Evolutionary conservation across 2,888 invertebrate species (phyloP).

Genomic region (Trichopoda pennipes): DNA sequence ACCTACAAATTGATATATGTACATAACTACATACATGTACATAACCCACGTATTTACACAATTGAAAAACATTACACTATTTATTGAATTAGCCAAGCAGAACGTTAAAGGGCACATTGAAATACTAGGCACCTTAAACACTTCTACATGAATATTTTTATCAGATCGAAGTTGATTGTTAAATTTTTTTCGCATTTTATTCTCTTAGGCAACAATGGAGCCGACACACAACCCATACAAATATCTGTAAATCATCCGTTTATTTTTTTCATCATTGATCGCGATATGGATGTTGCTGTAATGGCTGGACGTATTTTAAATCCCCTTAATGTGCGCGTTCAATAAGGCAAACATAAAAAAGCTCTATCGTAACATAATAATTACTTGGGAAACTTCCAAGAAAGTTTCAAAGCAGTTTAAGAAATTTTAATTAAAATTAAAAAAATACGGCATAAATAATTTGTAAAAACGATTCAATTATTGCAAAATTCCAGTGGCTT

Average conservation of each 20-base stretch:
- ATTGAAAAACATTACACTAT: constrained; percentile 23
- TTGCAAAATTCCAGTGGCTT: too few species aligned
- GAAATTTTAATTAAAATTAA: too few species aligned
- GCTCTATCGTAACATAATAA: background rate
- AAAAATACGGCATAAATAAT: too few species aligned
- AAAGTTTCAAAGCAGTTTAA: background rate
- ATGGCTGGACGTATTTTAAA: constrained; percentile 92
- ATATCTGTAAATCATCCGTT: constrained; percentile 92
- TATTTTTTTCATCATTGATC: constrained; percentile 91
- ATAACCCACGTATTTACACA: background rate
- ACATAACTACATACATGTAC: background rate
- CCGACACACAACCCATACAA: constrained; percentile 83
- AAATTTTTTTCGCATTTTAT: constrained; percentile 27
- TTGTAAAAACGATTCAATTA: background rate
- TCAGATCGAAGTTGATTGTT: constrained; percentile 44
- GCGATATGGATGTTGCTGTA: constrained; percentile 88
- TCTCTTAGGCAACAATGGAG: constrained; percentile 77
- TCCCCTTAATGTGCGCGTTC: constrained; percentile 89
- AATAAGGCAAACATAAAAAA: constrained; percentile 43
- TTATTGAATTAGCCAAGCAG: constrained; percentile 50
- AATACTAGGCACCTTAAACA: constrained; percentile 36
- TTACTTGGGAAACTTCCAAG: background rate
- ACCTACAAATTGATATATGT: background rate
- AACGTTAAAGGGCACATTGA: constrained; percentile 56
- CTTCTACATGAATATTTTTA: constrained; percentile 24